Base-by-base conservation (phyloP, 2,797 vertebrate genomes). In the Sphenodon punctatus region DNA sequence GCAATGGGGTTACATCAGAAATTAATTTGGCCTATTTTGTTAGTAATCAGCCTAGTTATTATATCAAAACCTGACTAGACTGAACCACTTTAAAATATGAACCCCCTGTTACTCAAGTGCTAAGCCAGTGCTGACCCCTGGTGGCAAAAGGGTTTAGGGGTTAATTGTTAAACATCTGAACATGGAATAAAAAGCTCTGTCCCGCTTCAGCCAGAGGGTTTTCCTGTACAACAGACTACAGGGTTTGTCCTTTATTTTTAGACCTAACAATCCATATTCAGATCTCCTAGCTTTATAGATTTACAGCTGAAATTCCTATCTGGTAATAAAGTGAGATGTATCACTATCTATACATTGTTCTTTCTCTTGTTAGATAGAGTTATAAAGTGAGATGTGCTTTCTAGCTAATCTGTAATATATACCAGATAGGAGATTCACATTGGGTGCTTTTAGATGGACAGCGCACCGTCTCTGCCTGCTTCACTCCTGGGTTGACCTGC, bases 41-140 rank as follows among this genome's bases (percentile, higher is more conserved):
- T 65, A 12, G 4, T 23, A 22, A 25, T 55, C 12, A 13, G 42
- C 11, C 19, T 12, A 32, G 32, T 42, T 34, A 55, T 34, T 14
- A 34, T 36, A 12, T 13, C 42, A 16, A 32, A 2, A 5, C 5
- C 27, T 48, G 34, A 46, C 39, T 71, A 10, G 32, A 48, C 32
- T 8, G 25, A 19, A 42, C 13, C 10, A 63, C 74, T 41, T 32
- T 36, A 65, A 46, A 75, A 36, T 15, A 0, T 27, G 43, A 38
- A 1, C 15, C 36, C 1, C 7, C n/a, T 25, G 10, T 4, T 30
- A 27, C 27, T 3, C 46, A 22, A 61, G 69, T 56, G 2, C 10
- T 25, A 81, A 27, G 20, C 43, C 58, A 59, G 46, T 86, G 78
- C 86, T 91, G 91, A 48, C 91, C 84, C 71, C 91, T 89, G 75